phyloP scores from a whole-genome alignment of 2,888 invertebrate species.

The Xestia ashworthii region DNA sequence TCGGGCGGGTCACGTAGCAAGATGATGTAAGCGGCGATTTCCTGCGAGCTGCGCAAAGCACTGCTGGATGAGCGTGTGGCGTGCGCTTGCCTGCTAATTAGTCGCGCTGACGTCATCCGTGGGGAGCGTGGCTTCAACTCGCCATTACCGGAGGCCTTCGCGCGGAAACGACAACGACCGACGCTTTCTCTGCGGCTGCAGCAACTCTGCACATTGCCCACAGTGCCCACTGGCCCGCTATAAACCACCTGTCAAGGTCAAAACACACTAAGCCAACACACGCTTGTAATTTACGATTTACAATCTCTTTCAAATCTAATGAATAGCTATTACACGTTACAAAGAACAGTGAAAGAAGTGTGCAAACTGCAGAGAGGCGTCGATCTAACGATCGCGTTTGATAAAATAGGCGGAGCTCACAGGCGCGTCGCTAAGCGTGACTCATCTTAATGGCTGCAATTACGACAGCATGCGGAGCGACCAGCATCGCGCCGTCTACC shows the following conservation, averaged over 20 bases:
- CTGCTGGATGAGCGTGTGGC: slow-evolving; percentile 78
- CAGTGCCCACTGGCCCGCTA: slow-evolving; percentile 70
- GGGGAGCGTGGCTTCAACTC: slow-evolving; percentile 79
- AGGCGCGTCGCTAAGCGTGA: slow-evolving; percentile 88
- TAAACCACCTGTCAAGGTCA: slow-evolving; percentile 76
- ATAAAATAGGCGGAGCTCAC: slow-evolving; percentile 82
- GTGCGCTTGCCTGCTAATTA: slow-evolving; percentile 86
- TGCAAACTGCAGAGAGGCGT: slow-evolving; percentile 67
- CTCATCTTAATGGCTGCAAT: slow-evolving; percentile 89
- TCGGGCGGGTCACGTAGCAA: slow-evolving; percentile 76
- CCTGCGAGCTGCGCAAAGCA: slow-evolving; percentile 82
- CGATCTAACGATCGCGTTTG: slow-evolving; percentile 79
- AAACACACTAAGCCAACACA: slow-evolving; percentile 32
- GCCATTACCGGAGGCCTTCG: slow-evolving; percentile 87
- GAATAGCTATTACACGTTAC: slow-evolving; percentile 48
- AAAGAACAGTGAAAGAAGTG: slow-evolving; percentile 65
- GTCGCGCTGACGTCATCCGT: slow-evolving; percentile 85
- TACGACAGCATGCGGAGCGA: slow-evolving; percentile 81
- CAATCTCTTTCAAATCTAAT: slow-evolving; percentile 38
- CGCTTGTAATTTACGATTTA: not conserved
- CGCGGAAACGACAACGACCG: slow-evolving; percentile 90
- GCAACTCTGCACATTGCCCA: slow-evolving; percentile 72
- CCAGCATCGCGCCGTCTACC: slow-evolving; percentile 67
- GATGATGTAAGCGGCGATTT: slow-evolving; percentile 88
- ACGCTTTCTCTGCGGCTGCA: slow-evolving; percentile 85